Evolutionary conservation across 92 coral and sea anemone genomes (phyloP), one percentile per base, ranked within the genome.

Genomic region (Meandrina meandrites): DNA sequence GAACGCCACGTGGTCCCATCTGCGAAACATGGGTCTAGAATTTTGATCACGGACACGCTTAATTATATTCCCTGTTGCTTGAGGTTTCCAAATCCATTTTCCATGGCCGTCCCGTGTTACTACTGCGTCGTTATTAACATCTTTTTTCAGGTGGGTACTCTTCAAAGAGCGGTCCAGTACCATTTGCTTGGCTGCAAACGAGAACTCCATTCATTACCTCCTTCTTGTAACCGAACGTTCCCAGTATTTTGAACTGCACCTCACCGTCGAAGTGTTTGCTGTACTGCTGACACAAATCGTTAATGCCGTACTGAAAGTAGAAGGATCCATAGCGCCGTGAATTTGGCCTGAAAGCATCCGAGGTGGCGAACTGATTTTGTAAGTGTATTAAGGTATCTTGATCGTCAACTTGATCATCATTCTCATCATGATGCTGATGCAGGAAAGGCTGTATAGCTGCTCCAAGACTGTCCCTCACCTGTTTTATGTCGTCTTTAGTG

Each of bases 131-230:
- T 75, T 84, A 73, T 74, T 36, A 14, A 21, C 27, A 56, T 84
- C 81, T 36, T 12, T 81, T 14, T 16, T 40, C 5, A n/a, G 71
- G 70, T 18, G 74, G 82, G 30, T 84, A 84, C 17, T 10, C 75
- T 28, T 1, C 12, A 32, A 84, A 84, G 31, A 8, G 18, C 6
- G n/a, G n/a, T n/a, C 45, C 62, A 40, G 13, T 42, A 9, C 58
- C 60, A 57, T 84, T 22, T 83, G 22, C 53, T 83, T 50, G 6
- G 81, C 88, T 76, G 58, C 88, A 84, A 14, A 84, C 58, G 28
- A 84, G 88, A 75, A 84, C 81, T 12, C 81, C 81, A 75, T 84
- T 73, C 88, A 76, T 84, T 12, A 84, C 58, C 75, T 84, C 88
- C n/a, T 40, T 1, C 81, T 75, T 84, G 81, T 84, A 84, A 8